Conservation (phyloP, 2,113 vertebrate genomes). For the Coturnix japonica region DNA sequence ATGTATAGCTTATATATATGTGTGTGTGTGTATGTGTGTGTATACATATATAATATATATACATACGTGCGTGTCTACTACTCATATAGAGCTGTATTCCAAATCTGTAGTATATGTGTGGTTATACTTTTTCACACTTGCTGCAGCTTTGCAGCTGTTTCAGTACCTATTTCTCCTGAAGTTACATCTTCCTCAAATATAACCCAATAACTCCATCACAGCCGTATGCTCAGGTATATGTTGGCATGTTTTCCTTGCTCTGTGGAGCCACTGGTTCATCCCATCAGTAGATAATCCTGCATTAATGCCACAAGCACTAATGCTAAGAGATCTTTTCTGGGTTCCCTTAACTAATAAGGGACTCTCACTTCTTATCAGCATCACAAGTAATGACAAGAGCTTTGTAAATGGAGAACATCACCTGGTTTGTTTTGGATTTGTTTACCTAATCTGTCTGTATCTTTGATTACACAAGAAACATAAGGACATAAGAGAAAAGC, state of each 20-base stretch:
- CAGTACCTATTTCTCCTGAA: neutral
- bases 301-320: constrained; percentile 28
- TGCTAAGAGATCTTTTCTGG: constrained; percentile 23
- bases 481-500: neutral
- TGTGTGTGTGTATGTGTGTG: too few relatives aligned
- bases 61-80: neutral
- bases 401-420: constrained; percentile 40
- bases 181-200: neutral
- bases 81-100: neutral
- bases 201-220: neutral
- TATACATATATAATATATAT: too few relatives aligned
- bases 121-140: neutral
- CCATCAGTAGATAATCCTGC: constrained; percentile 35
- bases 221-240: rapidly evolving
- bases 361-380: constrained; percentile 12
- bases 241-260: neutral
- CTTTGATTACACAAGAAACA: constrained; percentile 23
- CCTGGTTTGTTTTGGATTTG: neutral
- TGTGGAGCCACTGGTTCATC: neutral
- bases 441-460: neutral
- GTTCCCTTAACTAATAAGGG: constrained; percentile 1
- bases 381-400: neutral
- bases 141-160: neutral
- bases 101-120: neutral
- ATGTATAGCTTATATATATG: neutral